phyloP scores from a whole-genome alignment of 2,113 vertebrate species.

The Psettodes erumei region DNA sequence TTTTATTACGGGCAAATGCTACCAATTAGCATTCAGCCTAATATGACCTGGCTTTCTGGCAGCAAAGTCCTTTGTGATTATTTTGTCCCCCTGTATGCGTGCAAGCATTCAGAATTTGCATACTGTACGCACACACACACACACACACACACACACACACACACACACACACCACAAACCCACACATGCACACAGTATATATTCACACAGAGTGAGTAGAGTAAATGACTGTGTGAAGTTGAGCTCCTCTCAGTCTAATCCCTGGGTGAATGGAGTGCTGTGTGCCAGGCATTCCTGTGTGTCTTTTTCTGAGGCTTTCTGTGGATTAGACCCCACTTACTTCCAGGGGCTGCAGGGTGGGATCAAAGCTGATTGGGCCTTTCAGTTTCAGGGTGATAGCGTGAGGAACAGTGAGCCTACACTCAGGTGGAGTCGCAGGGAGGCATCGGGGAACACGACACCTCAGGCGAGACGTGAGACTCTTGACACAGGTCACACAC shows the following conservation, averaged over 20 bases:
- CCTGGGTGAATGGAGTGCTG: conserved; percentile 77
- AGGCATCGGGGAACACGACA: conserved; percentile 63
- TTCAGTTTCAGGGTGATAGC: conserved; percentile 54
- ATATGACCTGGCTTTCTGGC: conserved; percentile 32
- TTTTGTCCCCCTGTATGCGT: conserved; percentile 11
- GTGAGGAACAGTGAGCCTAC: conserved; percentile 45
- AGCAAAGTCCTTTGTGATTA: conserved; percentile 13
- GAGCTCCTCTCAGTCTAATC: conserved; percentile 74
- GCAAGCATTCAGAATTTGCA: conserved; percentile 25
- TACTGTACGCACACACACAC: conserved; percentile 20
- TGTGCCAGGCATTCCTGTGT: conserved; percentile 81
- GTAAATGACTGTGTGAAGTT: conserved; percentile 69
- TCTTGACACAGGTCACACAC: conserved; percentile 54
- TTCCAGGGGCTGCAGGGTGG: conserved; percentile 70
- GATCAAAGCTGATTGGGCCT: conserved; percentile 76
- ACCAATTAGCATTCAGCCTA: conserved; percentile 26
- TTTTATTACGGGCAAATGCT: conserved; percentile 23
- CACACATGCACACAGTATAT: conserved; percentile 25
- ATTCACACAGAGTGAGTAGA: conserved; percentile 49
- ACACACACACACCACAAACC: conserved; percentile 29
- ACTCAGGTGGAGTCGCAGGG: conserved; percentile 57
- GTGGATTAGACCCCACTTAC: conserved; percentile 79
- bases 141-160: conserved; percentile 14
- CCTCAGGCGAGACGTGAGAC: conserved; percentile 50
- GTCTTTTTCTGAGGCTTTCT: conserved; percentile 77